Percentiles rank a stretch among this genome's conserved stretches.
Conservation (phyloP, 2,113 vertebrate genomes). For the Montifringilla adamsi region DNA sequence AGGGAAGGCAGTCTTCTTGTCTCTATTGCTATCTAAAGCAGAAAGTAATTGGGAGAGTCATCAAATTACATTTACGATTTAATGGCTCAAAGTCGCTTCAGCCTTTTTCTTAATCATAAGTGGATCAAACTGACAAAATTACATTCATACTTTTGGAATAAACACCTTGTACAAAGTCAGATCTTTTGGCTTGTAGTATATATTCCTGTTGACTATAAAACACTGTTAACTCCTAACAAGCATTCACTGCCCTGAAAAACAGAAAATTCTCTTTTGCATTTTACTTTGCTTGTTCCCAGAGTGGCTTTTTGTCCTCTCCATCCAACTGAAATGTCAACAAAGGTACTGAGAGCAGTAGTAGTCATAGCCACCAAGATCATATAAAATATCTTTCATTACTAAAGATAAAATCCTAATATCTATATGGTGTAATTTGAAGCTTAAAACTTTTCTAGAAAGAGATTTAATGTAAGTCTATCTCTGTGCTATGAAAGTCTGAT, state of each 20-base stretch:
- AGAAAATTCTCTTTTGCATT: neutral
- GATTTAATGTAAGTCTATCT: neutral
- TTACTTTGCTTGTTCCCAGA: neutral
- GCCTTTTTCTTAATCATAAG: neutral
- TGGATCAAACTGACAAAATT: neutral
- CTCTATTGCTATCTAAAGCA: neutral
- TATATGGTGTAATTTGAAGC: neutral
- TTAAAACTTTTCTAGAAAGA: neutral
- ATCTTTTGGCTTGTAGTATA: neutral
- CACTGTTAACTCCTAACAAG: neutral
- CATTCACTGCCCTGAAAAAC: neutral
- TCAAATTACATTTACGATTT: neutral
- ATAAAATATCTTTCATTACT: neutral
- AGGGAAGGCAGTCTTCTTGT: neutral
- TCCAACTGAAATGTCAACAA: neutral
- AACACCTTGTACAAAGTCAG: neutral
- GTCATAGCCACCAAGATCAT: neutral
- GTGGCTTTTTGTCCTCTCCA: neutral
- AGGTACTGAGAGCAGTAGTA: neutral
- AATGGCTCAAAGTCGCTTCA: neutral
- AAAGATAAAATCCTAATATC: neutral
- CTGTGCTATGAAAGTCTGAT: neutral
- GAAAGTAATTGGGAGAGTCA: neutral
- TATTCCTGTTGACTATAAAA: neutral
- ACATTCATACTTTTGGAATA: neutral